Evolutionary conservation across 2,113 vertebrate genomes (phyloP).

Genomic region (Gymnocephalus cernua): DNA sequence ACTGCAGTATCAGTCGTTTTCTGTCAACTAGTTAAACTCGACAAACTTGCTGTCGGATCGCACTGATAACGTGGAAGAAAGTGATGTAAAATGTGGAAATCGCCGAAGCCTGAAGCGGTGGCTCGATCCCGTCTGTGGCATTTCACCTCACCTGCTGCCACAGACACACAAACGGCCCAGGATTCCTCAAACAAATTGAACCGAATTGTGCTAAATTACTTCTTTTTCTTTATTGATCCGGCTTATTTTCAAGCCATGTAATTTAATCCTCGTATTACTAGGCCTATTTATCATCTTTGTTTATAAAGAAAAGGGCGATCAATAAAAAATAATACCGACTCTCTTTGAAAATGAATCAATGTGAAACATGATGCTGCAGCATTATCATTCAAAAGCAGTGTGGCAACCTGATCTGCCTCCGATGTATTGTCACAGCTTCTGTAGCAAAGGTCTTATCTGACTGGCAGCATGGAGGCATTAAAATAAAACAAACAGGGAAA

Average conservation of each 20-base stretch:
- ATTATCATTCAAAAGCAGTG: constrained; percentile 65
- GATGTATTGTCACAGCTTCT: constrained; percentile 49
- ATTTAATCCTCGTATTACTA: constrained; percentile 70
- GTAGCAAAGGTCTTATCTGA: constrained; percentile 52
- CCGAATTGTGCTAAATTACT: constrained; percentile 69
- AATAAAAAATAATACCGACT: constrained; percentile 65
- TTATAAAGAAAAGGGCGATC: constrained; percentile 71
- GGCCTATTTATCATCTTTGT: constrained; percentile 75
- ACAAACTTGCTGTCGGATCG: constrained; percentile 52
- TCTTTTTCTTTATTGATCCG: constrained; percentile 56
- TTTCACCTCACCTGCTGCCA: constrained; percentile 53
- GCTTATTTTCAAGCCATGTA: constrained; percentile 66
- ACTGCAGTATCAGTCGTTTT: constrained; percentile 54
- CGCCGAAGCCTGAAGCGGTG: constrained; percentile 6
- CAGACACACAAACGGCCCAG: constrained; percentile 33
- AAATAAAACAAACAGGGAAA: constrained; percentile 48
- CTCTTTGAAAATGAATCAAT: constrained; percentile 66
- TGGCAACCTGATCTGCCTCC: constrained; percentile 51
- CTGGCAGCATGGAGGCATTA: constrained; percentile 43
- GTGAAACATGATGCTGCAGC: constrained; percentile 55
- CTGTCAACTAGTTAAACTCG: constrained; percentile 47
- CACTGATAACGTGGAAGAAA: constrained; percentile 35
- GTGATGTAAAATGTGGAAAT: constrained; percentile 75
- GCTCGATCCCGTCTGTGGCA: constrained; percentile 25
- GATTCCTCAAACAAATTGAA: constrained; percentile 65